Evolutionary conservation across 2,797 vertebrate genomes (phyloP), one percentile per base, ranked within the genome.

Genomic region (Manis javanica): DNA sequence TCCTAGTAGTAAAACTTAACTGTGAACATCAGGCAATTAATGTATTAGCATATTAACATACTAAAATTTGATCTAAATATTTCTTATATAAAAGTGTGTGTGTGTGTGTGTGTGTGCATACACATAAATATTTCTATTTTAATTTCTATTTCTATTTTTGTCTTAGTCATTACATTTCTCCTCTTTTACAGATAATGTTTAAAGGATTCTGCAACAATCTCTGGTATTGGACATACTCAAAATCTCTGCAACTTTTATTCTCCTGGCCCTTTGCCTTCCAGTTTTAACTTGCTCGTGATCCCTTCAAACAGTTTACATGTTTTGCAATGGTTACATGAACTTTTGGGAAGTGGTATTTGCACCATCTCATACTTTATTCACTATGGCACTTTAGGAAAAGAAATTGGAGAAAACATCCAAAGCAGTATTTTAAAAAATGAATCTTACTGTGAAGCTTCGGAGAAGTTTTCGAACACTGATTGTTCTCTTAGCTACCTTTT

Each of bases 271-370:
- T 72, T 95, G 87, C 97, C 91, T 97, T 97, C 92, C 95, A 13
- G 0, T 61, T 94, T 94, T 69, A 3, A 95, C 84, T 94, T 71
- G 94, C 96, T 98, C 94, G 96, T 96, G 98, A 81, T 39, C 86
- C 91, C 96, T 71, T 66, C 4, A 0, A 59, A 39, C 53, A 72
- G 88, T 97, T n/a, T 98, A 98, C 98, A 98, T 98, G 98, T 98
- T 98, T 98, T 99, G 99, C 99, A 98, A 99, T 99, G 99, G 99
- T 99, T 99, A 99, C 99, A 99, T 99, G 99, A 99, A 98, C 83
- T 0, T 37, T 90, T 75, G 37, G 87, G 95, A 97, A 98, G 97
- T 91, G 95, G 95, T 97, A 97, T 79, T 63, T 51, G 96, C 96
- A 97, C 97, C 97, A 97, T 98, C 63, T 53, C 78, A 63, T 91